These are phyloP conservation scores for Cervus canadensis DNA, from an alignment of 2,113 vertebrate genomes.

Conservation along the genomic window DNA sequence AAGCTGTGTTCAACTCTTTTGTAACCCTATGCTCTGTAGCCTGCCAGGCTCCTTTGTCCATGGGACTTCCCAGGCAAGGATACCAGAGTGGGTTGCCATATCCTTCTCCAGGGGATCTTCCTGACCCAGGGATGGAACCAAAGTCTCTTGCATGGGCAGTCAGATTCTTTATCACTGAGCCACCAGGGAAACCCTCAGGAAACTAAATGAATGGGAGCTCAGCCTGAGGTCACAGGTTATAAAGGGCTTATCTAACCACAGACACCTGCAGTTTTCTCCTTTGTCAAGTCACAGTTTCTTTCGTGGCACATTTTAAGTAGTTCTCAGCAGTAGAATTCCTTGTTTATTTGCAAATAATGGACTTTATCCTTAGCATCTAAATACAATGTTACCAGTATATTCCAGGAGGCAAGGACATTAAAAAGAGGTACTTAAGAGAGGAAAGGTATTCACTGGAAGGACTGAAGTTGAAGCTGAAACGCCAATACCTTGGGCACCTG, in stretches of 20 bases:
- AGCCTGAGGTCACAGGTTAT: neutral
- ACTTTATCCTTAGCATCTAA: neutral
- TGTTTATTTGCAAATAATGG: conserved; percentile 7
- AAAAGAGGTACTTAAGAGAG: neutral
- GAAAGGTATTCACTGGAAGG: neutral
- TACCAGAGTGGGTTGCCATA: neutral
- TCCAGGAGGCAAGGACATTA: neutral
- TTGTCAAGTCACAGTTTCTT: neutral
- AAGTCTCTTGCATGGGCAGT: neutral
- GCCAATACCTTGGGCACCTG: neutral
- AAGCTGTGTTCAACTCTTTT: neutral
- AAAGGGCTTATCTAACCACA: neutral
- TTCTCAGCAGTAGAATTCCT: neutral
- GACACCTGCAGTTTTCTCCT: neutral
- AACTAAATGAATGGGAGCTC: neutral
- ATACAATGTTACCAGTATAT: neutral
- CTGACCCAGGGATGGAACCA: neutral
- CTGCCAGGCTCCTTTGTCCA: neutral
- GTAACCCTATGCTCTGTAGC: neutral
- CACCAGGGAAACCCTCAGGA: neutral
- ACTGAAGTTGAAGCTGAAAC: neutral
- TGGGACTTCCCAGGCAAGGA: neutral
- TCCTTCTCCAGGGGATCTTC: neutral
- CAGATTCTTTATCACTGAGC: neutral
- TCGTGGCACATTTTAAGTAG: neutral